phyloP scores from a whole-genome alignment of 2,888 invertebrate genomes.

The Aproaerema taeniolella region DNA sequence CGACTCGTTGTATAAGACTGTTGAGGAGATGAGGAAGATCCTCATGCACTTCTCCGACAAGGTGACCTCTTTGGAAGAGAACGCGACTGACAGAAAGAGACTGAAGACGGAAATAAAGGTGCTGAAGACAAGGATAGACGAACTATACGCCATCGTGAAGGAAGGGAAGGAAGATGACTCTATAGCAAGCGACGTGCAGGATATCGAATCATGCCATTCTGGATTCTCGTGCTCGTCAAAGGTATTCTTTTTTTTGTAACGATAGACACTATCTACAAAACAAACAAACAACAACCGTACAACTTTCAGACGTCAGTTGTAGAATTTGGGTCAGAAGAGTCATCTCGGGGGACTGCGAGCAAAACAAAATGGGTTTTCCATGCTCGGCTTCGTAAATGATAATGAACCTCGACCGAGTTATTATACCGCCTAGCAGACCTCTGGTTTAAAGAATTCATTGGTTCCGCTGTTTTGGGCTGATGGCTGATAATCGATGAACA shows the following conservation, averaged over 20 bases:
- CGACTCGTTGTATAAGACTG: slow-evolving; percentile 42
- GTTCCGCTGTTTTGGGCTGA: no score
- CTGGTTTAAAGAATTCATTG: no score
- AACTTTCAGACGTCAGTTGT: no score
- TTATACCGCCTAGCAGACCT: no score
- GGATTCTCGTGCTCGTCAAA: slow-evolving; percentile 60
- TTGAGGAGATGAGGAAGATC: slow-evolving; percentile 44
- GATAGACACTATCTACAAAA: background rate
- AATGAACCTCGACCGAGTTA: no score
- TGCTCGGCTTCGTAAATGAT: no score
- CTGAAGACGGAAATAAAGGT: slow-evolving; percentile 42
- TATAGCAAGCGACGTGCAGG: slow-evolving; percentile 37
- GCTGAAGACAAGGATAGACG: slow-evolving; percentile 52
- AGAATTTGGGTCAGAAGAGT: no score
- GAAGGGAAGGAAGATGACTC: slow-evolving; percentile 58
- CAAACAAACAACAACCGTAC: no score
- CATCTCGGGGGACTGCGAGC: no score
- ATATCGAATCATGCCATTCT: slow-evolving; percentile 59
- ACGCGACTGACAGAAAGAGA: slow-evolving; percentile 36
- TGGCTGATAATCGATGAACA: no score
- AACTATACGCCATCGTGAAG: slow-evolving; percentile 52
- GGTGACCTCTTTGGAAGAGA: slow-evolving; percentile 42
- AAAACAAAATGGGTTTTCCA: no score
- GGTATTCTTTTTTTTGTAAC: slow-evolving; percentile 31
- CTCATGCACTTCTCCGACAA: slow-evolving; percentile 45